A percentile compares a stretch with the other conserved stretches of the same genome.
Evolutionary conservation across 2,888 invertebrate species (phyloP).

Genomic region (Lymantria dispar): DNA sequence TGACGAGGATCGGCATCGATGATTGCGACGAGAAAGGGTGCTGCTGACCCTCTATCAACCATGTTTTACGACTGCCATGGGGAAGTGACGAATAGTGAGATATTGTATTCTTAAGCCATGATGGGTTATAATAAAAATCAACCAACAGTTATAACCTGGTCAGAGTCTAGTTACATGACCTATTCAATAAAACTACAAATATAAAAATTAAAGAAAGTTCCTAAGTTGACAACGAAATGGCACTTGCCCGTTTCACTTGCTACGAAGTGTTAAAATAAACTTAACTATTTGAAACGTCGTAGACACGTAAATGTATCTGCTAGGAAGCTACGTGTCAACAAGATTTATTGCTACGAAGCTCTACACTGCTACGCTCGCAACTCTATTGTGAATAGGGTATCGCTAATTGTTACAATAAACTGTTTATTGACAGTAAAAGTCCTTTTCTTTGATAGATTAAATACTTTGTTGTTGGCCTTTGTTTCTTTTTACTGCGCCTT

Average conservation of each 20-base stretch:
- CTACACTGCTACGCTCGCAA: conserved; percentile 25
- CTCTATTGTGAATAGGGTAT: conserved; percentile 38
- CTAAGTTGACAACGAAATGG: conserved; percentile 8
- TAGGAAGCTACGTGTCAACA: conserved; percentile 43
- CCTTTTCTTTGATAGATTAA: conserved; percentile 22
- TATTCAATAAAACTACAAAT: too few relatives aligned
- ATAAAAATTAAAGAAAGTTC: too few relatives aligned
- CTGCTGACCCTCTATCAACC: too few relatives aligned
- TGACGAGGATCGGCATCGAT: too few relatives aligned
- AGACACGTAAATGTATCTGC: conserved; percentile 36
- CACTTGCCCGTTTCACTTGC: conserved; percentile 20
- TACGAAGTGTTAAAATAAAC: conserved; percentile 33
- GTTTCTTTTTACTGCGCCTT: conserved; percentile 8
- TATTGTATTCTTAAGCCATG: too few relatives aligned
- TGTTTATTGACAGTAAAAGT: conserved; percentile 30
- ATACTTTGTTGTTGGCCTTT: conserved; percentile 21
- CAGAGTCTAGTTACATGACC: too few relatives aligned
- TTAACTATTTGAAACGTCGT: conserved; percentile 34
- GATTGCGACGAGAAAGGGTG: too few relatives aligned
- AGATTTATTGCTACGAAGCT: conserved; percentile 53
- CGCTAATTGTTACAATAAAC: conserved; percentile 38
- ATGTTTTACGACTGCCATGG: too few relatives aligned
- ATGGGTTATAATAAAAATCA: too few relatives aligned
- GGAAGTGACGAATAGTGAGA: too few relatives aligned
- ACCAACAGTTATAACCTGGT: too few relatives aligned